Evolutionary conservation across 2,113 vertebrate species (phyloP).

Genomic region (Trematomus loennbergii): DNA sequence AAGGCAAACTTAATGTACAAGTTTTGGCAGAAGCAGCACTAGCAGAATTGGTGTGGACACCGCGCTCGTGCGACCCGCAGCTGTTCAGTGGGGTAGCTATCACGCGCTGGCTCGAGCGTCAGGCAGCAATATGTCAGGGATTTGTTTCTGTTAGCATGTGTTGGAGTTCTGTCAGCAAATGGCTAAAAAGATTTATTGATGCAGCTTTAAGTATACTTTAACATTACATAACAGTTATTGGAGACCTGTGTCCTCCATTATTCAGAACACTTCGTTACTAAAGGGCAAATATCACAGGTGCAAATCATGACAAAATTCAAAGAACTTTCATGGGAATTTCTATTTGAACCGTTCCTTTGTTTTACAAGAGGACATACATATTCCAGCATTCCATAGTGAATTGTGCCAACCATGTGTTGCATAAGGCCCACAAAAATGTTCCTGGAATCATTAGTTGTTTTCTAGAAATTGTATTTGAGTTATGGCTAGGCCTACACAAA

Average conservation of each 20-base stretch:
- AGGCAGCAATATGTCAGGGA: background rate
- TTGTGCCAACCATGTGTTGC: background rate
- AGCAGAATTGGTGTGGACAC: too few species aligned
- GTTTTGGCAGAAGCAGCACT: too few species aligned
- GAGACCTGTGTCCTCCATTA: background rate
- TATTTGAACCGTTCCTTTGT: background rate
- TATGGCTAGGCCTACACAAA: too few species aligned
- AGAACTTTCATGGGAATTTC: background rate
- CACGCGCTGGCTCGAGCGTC: too few species aligned
- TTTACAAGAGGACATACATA: constrained; percentile 11
- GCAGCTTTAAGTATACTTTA: background rate
- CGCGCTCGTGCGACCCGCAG: too few species aligned
- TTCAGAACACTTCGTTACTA: background rate
- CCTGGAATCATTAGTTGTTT: constrained; percentile 3
- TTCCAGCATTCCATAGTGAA: constrained; percentile 4
- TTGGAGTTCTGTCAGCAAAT: background rate
- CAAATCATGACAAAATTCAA: background rate
- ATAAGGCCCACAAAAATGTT: constrained; percentile 11
- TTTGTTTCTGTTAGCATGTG: background rate
- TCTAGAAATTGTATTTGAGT: background rate
- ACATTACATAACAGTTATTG: background rate
- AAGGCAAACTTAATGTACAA: too few species aligned
- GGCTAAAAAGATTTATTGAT: background rate
- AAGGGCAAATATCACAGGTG: background rate
- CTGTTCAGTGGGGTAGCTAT: too few species aligned